Base-by-base conservation (phyloP, 2,113 vertebrate genomes). In the Chlorodrepanis virens region DNA sequence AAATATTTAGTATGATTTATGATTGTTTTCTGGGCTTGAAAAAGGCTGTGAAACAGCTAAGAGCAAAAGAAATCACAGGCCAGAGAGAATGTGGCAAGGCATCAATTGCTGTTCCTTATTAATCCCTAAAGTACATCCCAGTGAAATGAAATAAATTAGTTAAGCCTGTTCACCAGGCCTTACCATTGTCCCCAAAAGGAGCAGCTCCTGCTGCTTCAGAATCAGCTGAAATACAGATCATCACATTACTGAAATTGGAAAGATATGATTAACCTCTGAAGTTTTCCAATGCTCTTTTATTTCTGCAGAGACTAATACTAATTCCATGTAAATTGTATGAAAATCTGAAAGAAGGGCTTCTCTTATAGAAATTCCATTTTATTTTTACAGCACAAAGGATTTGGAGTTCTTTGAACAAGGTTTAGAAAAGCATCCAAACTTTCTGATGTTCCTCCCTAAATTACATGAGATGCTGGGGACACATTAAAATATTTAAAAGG, bases 1-100 rank as follows among this genome's bases (percentile, higher is more conserved):
- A 93, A 96, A 96, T 95, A 96, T 93, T 93, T 92, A 56, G 47
- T 59, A 70, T 89, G 94, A 96, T 96, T 97, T 97, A 97, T 84
- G 68, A 45, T 87, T 93, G 71, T 71, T 93, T 95, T 96, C 85
- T 97, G 90, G 64, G 71, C 87, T 92, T 83, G 54, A 90, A 60
- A 93, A 97, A 81, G 64, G 16, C 76, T 93, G 27, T 91, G 90
- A 97, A 94, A 94, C 87, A 90, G 71, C 93, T 81, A 96, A 77
- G 49, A 91, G 85, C 45, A 77, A 82, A 89, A 90, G 93, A 92
- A 95, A 96, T 83, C 64, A 40, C 71, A 86, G 71, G 37, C 68
- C 76, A 81, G 79, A 93, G 76, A 95, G 47, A 85, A 90, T 89
- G 42, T 96, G 95, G 93, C 86, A 94, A 96, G 52, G 76, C 83